Percentiles rank a stretch among this genome's conserved stretches.
Conservation (phyloP, 2,888 invertebrate genomes). For the Nysson spinosus region DNA sequence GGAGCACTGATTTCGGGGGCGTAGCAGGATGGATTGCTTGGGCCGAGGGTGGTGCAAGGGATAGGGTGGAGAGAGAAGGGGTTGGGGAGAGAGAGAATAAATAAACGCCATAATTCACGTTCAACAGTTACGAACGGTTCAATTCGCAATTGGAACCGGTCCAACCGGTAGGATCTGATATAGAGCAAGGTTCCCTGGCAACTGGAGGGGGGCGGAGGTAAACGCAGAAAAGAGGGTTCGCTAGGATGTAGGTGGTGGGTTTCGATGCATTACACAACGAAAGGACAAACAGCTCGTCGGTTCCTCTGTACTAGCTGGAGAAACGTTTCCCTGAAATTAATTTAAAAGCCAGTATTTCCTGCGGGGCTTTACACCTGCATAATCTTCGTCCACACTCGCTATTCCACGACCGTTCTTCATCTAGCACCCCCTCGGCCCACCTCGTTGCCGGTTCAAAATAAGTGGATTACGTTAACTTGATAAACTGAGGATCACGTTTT, state of each 20-base stretch:
- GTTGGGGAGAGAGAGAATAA: slow-evolving; percentile 58
- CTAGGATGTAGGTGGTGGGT: background rate
- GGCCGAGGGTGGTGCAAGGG: slow-evolving; percentile 33
- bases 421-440: slow-evolving; percentile 14
- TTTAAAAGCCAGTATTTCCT: slow-evolving; percentile 56
- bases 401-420: slow-evolving; percentile 32
- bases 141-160: slow-evolving; percentile 72
- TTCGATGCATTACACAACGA: slow-evolving; percentile 41
- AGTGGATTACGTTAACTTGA: slow-evolving; percentile 58
- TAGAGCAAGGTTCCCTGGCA: slow-evolving; percentile 42
- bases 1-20: slow-evolving; percentile 51
- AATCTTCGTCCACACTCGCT: slow-evolving; percentile 47
- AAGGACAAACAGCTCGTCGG: slow-evolving; percentile 54
- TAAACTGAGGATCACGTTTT: slow-evolving; percentile 58
- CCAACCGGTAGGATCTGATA: slow-evolving; percentile 61
- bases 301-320: slow-evolving; percentile 31
- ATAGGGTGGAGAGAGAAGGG: slow-evolving; percentile 19
- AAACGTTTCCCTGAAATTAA: slow-evolving; percentile 57
- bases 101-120: slow-evolving; percentile 74
- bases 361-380: slow-evolving; percentile 55
- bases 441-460: slow-evolving; percentile 51
- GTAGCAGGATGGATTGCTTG: slow-evolving; percentile 43
- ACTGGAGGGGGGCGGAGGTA: background rate
- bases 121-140: slow-evolving; percentile 72
- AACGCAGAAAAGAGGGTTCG: slow-evolving; percentile 1